Evolutionary conservation across 2,888 invertebrate genomes (phyloP), one percentile per base, ranked within the genome.

Genomic region (Allacma fusca): DNA sequence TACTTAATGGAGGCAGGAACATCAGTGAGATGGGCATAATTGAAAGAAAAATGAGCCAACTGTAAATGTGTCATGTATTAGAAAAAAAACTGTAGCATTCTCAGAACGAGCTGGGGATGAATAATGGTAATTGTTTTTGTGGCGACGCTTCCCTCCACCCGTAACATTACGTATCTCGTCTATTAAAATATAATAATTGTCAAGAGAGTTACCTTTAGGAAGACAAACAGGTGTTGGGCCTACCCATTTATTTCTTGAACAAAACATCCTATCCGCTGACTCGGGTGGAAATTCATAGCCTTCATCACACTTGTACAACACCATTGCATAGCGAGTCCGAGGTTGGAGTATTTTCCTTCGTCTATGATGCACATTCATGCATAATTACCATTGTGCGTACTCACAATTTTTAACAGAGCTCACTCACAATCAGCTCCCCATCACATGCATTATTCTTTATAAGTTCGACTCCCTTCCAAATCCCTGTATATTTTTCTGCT

Each of bases 241-340:
- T 78, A 90, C 86, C 91, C 91, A 91, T 81, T 86, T 86, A 68
- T 87, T 87, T 76, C 87, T 85, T 82, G 90, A 89, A 85, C 91
- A 91, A 85, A 88, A 91, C 82, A 91, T 87, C 67, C 88, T 88
- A 81, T 88, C 87, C 34, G 87, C 86, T 68, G 87, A 87, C 1
- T 86, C 83, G 70, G 88, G 87, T 80, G 88, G 87, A 70, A 91
- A 87, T 65, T 86, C 87, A 84, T 87, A 90, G 34, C 89, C 89
- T 40, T 88, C 87, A 68, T 87, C 85, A 83, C 91, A 91, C 76
- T 87, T 86, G 83, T 90, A 91, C 81, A 89, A 86, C 12, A 90
- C 91, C 64, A 89, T 88, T 50, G 90, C 86, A 82, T 90, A 91
- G 28, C 88, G 85, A 84, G 88, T 89, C 79, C 87, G 86, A 13